Percentiles rank a stretch among this genome's conserved stretches.
Conservation (phyloP, 2,888 invertebrate species). For the Noctua fimbriata region DNA sequence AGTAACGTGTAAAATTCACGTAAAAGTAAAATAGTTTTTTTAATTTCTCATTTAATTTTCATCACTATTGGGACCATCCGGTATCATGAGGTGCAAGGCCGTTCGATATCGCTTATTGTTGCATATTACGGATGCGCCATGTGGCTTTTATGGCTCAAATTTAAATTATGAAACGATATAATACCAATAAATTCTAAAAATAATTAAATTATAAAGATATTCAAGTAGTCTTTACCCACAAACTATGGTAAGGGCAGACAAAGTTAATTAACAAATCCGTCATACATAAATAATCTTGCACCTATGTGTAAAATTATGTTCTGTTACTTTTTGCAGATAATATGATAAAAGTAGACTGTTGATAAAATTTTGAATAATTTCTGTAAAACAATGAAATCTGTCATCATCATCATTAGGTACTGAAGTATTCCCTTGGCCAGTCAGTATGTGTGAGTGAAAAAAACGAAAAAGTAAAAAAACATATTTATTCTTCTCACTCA, state of each 20-base stretch:
- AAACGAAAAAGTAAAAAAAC: too few species aligned
- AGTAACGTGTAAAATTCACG: background rate
- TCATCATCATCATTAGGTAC: background rate
- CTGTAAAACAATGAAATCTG: slow-evolving; percentile 5
- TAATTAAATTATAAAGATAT: background rate
- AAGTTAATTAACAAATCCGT: background rate
- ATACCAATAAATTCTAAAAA: background rate
- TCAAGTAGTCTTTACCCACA: too few species aligned
- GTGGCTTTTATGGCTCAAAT: background rate
- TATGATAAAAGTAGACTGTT: slow-evolving; percentile 6
- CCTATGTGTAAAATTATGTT: slow-evolving; percentile 6
- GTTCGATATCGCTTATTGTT: background rate
- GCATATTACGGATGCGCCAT: background rate
- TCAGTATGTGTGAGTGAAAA: too few species aligned
- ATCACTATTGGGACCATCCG: background rate
- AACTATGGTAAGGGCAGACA: background rate
- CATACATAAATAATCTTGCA: slow-evolving; percentile 1
- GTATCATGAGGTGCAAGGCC: background rate
- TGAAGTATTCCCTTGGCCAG: slow-evolving; percentile 21
- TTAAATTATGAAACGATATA: background rate
- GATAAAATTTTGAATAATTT: slow-evolving; percentile 10
- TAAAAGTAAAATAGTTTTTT: too few species aligned
- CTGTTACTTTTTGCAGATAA: background rate
- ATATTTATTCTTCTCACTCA: too few species aligned
- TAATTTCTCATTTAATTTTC: too few species aligned